Conservation (phyloP, 2,113 vertebrate species). For the Bostrychus sinensis region DNA sequence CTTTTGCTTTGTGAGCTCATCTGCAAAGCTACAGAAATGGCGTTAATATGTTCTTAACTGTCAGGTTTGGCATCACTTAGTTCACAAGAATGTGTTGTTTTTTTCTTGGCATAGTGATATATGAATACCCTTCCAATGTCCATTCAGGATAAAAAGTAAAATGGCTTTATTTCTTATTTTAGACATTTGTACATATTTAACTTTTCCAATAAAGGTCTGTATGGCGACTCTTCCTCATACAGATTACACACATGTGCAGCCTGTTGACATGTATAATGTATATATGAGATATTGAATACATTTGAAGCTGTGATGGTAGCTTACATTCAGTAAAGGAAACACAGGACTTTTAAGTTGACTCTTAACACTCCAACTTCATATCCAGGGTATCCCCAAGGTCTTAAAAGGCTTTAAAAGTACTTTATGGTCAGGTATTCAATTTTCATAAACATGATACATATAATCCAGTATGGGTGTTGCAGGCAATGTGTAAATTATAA, state of each 20-base stretch:
- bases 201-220: conserved; percentile 85
- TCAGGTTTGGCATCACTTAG: background rate
- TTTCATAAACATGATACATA: too few relatives aligned
- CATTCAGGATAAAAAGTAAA: conserved; percentile 26
- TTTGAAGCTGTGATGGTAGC: conserved; percentile 81
- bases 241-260: conserved; percentile 63
- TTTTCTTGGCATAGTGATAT: conserved; percentile 13
- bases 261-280: conserved; percentile 40
- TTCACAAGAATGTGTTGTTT: background rate
- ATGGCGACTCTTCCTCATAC: conserved; percentile 76
- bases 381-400: too few relatives aligned
- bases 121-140: conserved; percentile 1
- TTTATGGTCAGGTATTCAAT: background rate
- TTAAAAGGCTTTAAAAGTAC: too few relatives aligned
- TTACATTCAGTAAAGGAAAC: conserved; percentile 81
- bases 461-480: too few relatives aligned
- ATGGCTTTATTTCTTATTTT: conserved; percentile 55
- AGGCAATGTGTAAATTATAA: too few relatives aligned
- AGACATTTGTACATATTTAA: conserved; percentile 86
- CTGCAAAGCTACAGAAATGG: too few relatives aligned
- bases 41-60: background rate
- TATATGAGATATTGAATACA: conserved; percentile 71
- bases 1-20: too few relatives aligned
- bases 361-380: conserved; percentile 33
- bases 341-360: conserved; percentile 25